Evolutionary conservation across 2,113 vertebrate species (phyloP).

Genomic region (Entomyzon cyanotis): DNA sequence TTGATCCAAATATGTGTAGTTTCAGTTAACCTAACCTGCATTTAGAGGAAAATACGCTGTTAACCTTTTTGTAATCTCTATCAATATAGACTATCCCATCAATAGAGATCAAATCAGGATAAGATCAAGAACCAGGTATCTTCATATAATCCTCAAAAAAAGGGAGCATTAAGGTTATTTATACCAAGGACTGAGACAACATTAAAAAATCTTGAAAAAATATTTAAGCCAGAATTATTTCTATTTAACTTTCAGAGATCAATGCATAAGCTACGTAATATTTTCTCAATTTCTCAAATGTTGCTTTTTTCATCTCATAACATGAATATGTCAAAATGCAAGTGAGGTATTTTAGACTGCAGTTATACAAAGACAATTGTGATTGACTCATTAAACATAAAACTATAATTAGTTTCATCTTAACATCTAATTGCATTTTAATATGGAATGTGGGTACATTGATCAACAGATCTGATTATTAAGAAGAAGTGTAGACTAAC

Average conservation of each 20-base stretch:
- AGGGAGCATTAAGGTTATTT: not conserved
- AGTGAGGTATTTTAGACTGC: not conserved
- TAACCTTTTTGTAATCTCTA: not conserved
- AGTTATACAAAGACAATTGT: not conserved
- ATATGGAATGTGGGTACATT: not conserved
- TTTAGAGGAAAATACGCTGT: not conserved
- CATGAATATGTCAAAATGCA: not conserved
- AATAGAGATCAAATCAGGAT: not conserved
- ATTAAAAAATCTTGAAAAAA: not conserved
- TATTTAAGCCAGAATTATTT: not conserved
- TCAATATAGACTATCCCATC: not conserved
- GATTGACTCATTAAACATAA: not conserved
- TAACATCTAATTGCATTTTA: not conserved
- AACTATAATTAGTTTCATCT: not conserved
- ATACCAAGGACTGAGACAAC: not conserved
- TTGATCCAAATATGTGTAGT: not conserved
- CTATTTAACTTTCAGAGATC: not conserved
- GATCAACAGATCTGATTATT: not conserved
- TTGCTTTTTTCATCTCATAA: not conserved
- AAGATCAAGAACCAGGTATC: not conserved
- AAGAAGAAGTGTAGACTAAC: not conserved
- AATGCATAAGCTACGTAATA: not conserved
- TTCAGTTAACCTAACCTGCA: not conserved
- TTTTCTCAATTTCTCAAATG: not conserved
- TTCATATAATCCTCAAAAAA: not conserved